Evolutionary conservation across 2,888 invertebrate genomes (phyloP).

Genomic region (Venusia cambrica): DNA sequence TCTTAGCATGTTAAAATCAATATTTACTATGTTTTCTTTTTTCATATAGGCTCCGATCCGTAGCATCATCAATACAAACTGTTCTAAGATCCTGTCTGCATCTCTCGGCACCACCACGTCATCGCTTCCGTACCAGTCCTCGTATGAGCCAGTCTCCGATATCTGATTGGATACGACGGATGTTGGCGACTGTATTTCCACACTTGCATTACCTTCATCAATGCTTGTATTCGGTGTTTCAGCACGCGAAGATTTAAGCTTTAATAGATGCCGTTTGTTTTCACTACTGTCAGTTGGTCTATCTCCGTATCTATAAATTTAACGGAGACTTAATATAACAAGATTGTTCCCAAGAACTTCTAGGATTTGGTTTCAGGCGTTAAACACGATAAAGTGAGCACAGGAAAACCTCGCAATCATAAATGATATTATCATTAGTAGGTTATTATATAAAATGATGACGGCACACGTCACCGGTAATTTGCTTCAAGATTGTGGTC

Average conservation of each 20-base stretch:
- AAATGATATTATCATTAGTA: no score
- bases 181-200: conserved; percentile 32
- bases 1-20: conserved; percentile 33
- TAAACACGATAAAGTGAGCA: no score
- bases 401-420: no score
- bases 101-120: conserved; percentile 58
- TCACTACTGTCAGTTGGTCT: conserved; percentile 18
- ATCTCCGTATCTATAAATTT: conserved; percentile 47
- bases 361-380: no score
- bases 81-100: conserved; percentile 67
- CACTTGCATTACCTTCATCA: conserved; percentile 36
- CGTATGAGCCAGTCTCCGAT: conserved; percentile 50
- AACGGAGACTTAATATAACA: conserved; percentile 1
- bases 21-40: conserved; percentile 38
- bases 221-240: conserved; percentile 33
- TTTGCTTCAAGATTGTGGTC: no score
- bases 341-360: no score
- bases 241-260: conserved; percentile 28
- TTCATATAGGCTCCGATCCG: conserved; percentile 54
- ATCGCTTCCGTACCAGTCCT: conserved; percentile 63
- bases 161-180: conserved; percentile 40
- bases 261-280: conserved; percentile 12
- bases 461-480: no score
- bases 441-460: no score
- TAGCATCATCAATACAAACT: conserved; percentile 65